phyloP scores from a whole-genome alignment of 2,888 invertebrate species.

The Temnothorax unifasciatus region DNA sequence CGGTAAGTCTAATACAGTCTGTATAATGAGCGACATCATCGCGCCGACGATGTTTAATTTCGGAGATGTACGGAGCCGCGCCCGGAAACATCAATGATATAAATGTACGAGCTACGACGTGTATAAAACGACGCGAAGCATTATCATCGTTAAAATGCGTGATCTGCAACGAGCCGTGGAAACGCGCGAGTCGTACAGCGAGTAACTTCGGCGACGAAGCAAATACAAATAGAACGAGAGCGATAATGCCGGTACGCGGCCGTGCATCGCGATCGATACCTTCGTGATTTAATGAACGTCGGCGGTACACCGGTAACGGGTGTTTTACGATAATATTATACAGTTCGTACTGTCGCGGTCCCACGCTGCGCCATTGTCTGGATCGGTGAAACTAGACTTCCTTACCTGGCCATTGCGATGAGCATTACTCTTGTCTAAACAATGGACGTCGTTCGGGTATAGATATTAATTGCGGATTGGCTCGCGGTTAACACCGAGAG shows the following conservation, averaged over 20 bases:
- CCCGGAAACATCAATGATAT: conserved; percentile 62
- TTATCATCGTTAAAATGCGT: conserved; percentile 60
- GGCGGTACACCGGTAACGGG: conserved; percentile 64
- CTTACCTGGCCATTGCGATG: conserved; percentile 54
- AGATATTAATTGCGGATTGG: conserved; percentile 62
- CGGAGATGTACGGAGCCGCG: conserved; percentile 51
- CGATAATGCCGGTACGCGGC: conserved; percentile 69
- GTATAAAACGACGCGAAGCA: conserved; percentile 61
- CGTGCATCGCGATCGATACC: conserved; percentile 67
- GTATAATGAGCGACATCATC: neutral
- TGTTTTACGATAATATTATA: conserved; percentile 78
- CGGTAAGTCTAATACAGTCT: too few species aligned
- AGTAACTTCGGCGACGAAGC: conserved; percentile 65
- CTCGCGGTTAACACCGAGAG: conserved; percentile 30
- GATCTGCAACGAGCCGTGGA: conserved; percentile 37
- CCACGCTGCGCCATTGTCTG: conserved; percentile 62
- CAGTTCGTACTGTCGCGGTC: conserved; percentile 58
- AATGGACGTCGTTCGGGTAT: conserved; percentile 38
- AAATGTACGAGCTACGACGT: conserved; percentile 64
- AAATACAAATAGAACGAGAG: conserved; percentile 68
- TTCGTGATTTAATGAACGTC: conserved; percentile 73
- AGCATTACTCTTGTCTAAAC: conserved; percentile 60
- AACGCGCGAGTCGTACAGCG: conserved; percentile 60
- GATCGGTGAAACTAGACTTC: conserved; percentile 63
- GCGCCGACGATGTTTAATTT: conserved; percentile 1